Conservation (phyloP, 2,888 invertebrate genomes). For the Galeopsomyia nigrocyanea region DNA sequence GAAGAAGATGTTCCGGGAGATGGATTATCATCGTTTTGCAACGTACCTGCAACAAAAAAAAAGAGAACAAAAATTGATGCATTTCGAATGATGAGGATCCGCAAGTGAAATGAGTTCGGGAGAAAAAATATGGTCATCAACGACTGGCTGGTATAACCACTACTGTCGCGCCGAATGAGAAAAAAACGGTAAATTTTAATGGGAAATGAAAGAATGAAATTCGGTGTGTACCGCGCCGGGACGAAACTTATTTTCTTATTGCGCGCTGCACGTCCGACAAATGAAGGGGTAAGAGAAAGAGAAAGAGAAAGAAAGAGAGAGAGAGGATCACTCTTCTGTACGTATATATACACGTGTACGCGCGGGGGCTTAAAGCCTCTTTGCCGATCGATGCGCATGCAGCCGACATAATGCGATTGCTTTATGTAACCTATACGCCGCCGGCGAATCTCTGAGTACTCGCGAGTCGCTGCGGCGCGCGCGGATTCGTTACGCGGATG, state of each 20-base stretch:
- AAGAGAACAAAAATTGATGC: neutral
- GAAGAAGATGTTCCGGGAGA: neutral
- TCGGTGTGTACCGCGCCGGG: slow-evolving; percentile 4
- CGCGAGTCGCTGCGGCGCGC: slow-evolving; percentile 10
- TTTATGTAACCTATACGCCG: slow-evolving; percentile 42
- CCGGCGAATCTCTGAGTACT: neutral
- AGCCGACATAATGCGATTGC: slow-evolving; percentile 41
- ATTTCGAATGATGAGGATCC: no score
- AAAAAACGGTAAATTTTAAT: slow-evolving; percentile 6
- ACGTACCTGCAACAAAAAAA: slow-evolving; percentile 36
- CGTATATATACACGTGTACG: neutral
- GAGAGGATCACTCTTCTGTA: slow-evolving; percentile 32
- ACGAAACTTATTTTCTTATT: slow-evolving; percentile 37
- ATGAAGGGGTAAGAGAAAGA: slow-evolving; percentile 13
- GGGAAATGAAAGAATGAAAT: neutral
- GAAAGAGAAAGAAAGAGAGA: slow-evolving; percentile 9
- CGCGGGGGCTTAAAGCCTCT: neutral
- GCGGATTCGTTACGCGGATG: slow-evolving; percentile 33
- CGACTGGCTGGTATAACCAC: no score
- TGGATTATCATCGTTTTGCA: neutral
- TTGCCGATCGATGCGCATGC: slow-evolving; percentile 34
- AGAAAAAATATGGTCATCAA: no score
- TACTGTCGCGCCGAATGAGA: no score
- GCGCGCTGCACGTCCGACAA: slow-evolving; percentile 1
- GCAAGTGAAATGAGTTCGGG: no score